These are phyloP conservation scores for Basileuterus tristriatus DNA, from an alignment of 2,797 vertebrate species.

Conservation along the genomic window DNA sequence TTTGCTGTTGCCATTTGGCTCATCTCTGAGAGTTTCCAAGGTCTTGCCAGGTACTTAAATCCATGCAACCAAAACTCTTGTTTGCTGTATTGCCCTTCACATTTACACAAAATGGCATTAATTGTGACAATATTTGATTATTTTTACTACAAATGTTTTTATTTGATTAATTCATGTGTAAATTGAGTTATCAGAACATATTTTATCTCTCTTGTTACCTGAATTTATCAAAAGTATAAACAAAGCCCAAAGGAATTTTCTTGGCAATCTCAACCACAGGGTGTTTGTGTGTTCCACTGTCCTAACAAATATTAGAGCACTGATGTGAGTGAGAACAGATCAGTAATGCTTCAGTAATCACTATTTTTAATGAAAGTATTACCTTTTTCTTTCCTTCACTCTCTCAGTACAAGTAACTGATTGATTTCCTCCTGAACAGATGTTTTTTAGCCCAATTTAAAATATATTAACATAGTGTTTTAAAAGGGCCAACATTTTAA, in stretches of 20 bases:
- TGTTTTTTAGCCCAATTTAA: not conserved
- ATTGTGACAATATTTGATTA: not conserved
- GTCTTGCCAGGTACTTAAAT: not conserved
- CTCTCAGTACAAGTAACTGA: not conserved
- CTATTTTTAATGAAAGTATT: not conserved
- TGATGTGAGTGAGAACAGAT: not conserved
- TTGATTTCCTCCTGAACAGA: not conserved
- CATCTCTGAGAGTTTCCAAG: not conserved
- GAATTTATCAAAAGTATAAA: not conserved
- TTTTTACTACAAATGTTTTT: not conserved
- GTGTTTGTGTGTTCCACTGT: not conserved
- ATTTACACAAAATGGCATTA: not conserved
- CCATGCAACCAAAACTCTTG: not conserved
- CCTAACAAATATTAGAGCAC: not conserved
- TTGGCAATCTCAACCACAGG: not conserved
- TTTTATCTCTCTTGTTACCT: not conserved
- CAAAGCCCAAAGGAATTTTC: not conserved
- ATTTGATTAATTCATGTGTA: not conserved
- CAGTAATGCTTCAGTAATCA: not conserved
- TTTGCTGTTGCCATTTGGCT: not conserved
- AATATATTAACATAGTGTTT: not conserved
- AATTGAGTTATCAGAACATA: not conserved
- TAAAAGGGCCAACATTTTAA: not conserved
- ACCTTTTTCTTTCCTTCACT: not conserved
- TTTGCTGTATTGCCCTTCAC: not conserved